Percentiles rank a stretch among this genome's conserved stretches.
Conservation (phyloP, 2,797 vertebrate species). For the Trachurus trachurus region DNA sequence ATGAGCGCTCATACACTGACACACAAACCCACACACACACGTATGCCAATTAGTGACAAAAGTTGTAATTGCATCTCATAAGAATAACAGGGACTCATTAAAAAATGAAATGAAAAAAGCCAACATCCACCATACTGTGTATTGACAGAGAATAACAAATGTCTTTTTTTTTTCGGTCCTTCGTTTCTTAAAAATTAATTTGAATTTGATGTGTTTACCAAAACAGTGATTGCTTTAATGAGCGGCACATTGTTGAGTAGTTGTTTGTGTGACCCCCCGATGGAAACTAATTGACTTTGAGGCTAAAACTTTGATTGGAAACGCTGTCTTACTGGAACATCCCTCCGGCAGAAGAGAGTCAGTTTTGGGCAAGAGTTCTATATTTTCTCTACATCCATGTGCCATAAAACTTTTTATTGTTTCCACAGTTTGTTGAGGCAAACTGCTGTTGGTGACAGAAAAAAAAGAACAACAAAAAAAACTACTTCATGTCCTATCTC, state of each 20-base stretch:
- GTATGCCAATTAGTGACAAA: slow-evolving; percentile 47
- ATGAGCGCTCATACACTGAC: neutral
- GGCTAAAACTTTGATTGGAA: slow-evolving; percentile 72
- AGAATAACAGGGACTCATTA: slow-evolving; percentile 58
- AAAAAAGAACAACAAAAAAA: neutral
- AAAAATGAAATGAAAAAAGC: slow-evolving; percentile 52
- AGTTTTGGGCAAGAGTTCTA: slow-evolving; percentile 24
- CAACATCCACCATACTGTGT: slow-evolving; percentile 29
- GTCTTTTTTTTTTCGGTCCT: slow-evolving; percentile 15
- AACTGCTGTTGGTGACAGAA: neutral
- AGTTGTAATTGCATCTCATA: slow-evolving; percentile 58
- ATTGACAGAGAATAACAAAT: slow-evolving; percentile 46
- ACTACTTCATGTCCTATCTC: neutral
- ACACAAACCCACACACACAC: neutral
- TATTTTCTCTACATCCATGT: slow-evolving; percentile 8
- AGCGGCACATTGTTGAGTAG: slow-evolving; percentile 64
- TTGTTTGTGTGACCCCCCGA: slow-evolving; percentile 62
- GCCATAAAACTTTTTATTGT: slow-evolving; percentile 26
- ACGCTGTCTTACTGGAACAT: slow-evolving; percentile 56
- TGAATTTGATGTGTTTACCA: slow-evolving; percentile 67
- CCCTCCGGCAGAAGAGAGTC: slow-evolving; percentile 39
- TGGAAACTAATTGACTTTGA: slow-evolving; percentile 72
- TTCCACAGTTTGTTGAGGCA: neutral
- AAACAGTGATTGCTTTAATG: slow-evolving; percentile 75
- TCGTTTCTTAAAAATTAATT: slow-evolving; percentile 65